These are phyloP conservation scores for Malachius bipustulatus DNA, from an alignment of 2,888 invertebrate genomes.

Conservation along the genomic window DNA sequence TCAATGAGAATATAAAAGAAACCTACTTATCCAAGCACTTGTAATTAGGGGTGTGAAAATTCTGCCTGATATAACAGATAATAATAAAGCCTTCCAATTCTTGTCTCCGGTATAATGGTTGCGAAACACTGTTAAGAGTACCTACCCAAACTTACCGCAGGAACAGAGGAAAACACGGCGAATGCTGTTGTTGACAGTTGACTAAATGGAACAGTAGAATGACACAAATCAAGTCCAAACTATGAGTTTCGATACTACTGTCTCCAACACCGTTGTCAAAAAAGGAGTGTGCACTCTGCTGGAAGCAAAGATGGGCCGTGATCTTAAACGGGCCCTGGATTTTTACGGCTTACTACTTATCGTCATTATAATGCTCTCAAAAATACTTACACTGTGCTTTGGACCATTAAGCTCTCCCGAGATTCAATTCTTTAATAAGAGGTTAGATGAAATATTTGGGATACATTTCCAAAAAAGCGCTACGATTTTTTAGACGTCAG, in stretches of 20 bases:
- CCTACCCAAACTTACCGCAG: constrained; percentile 7
- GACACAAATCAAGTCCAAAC: constrained; percentile 5
- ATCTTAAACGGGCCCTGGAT: constrained; percentile 3
- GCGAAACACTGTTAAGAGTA: constrained; percentile 9
- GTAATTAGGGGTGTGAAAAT: constrained; percentile 8
- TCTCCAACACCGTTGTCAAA: constrained; percentile 4
- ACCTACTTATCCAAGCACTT: neutral
- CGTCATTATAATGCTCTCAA: constrained; percentile 5
- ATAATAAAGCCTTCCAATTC: constrained; percentile 6
- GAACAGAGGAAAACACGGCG: neutral
- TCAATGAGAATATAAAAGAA: constrained; percentile 5
- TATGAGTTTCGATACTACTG: constrained; percentile 6
- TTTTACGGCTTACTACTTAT: constrained; percentile 3
- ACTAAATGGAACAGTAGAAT: constrained; percentile 5
- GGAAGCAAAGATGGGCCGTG: constrained; percentile 5
- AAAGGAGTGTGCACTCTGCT: constrained; percentile 2
- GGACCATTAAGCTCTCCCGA: constrained; percentile 3
- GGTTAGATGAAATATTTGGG: constrained; percentile 1
- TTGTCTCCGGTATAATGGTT: constrained; percentile 8
- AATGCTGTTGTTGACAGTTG: constrained; percentile 5
- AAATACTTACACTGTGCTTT: constrained; percentile 5
- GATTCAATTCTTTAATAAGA: neutral
- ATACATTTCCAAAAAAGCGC: constrained; percentile 1
- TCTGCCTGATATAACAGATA: constrained; percentile 6
- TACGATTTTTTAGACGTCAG: constrained; percentile 2